phyloP scores from a whole-genome alignment of 1,140 invertebrate species.

The Coenobita brevimanus region DNA sequence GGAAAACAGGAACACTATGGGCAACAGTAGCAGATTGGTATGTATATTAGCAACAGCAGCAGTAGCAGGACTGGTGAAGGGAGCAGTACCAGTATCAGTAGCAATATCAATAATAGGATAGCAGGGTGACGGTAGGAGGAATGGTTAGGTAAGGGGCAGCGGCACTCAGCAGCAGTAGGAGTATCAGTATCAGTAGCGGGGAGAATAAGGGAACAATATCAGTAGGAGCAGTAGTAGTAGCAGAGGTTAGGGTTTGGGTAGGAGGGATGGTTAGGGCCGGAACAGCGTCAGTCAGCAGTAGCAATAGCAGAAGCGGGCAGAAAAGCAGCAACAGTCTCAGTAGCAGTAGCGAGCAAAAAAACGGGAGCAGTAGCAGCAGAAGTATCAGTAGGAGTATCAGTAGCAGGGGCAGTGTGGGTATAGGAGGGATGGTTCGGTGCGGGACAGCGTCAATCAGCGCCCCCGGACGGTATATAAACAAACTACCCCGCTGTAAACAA shows the following conservation, averaged over 20 bases:
- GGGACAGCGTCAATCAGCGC: constrained; percentile 51
- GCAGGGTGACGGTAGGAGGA: too few species aligned
- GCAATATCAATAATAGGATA: too few species aligned
- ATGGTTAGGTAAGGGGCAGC: neutral
- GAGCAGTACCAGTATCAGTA: too few species aligned
- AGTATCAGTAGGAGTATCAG: too few species aligned
- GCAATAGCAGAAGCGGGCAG: neutral
- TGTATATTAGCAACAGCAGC: too few species aligned
- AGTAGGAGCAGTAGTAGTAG: constrained; percentile 9
- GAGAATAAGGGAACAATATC: neutral
- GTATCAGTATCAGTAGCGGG: neutral
- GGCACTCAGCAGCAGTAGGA: constrained; percentile 8
- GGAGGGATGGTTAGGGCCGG: too few species aligned
- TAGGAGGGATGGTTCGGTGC: neutral
- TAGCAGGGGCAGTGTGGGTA: neutral
- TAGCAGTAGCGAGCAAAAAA: neutral
- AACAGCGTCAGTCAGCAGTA: too few species aligned
- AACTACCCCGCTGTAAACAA: constrained; percentile 56
- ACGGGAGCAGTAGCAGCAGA: neutral
- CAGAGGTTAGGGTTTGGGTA: neutral
- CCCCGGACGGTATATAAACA: constrained; percentile 47
- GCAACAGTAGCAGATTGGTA: too few species aligned
- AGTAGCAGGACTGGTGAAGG: too few species aligned
- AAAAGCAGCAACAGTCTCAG: neutral
- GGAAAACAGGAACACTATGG: too few species aligned